Conservation (phyloP, 1,140 invertebrate genomes). For the Ectropis grisescens region DNA sequence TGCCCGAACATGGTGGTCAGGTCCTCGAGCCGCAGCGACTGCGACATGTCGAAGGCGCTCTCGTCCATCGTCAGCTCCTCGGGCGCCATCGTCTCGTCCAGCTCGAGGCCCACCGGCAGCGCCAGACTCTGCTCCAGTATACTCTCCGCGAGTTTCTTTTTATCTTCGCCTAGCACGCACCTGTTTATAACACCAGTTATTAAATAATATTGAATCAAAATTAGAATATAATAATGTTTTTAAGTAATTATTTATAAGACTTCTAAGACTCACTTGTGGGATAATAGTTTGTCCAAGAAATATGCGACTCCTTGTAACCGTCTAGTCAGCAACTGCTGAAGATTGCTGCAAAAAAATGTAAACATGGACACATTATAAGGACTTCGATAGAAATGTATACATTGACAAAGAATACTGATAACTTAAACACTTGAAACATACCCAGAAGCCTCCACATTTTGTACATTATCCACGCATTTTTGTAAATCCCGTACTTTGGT, state of each 20-base stretch:
- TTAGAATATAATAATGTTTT: no score
- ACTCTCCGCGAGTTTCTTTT: constrained; percentile 62
- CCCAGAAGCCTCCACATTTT: constrained; percentile 34
- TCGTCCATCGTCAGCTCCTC: constrained; percentile 59
- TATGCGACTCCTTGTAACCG: constrained; percentile 78
- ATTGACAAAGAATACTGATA: constrained; percentile 7
- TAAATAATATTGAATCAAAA: neutral
- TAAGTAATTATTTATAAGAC: no score
- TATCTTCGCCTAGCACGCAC: constrained; percentile 64
- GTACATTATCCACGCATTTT: constrained; percentile 32
- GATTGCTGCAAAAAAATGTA: constrained; percentile 49
- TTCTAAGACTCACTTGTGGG: constrained; percentile 71
- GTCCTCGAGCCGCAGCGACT: constrained; percentile 58
- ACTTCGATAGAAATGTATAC: no score
- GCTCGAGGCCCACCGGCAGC: constrained; percentile 53
- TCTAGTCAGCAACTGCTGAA: constrained; percentile 71
- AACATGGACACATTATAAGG: no score
- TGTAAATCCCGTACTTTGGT: constrained; percentile 45
- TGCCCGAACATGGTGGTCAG: constrained; percentile 64
- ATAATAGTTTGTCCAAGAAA: constrained; percentile 79
- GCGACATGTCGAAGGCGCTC: constrained; percentile 54
- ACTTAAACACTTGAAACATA: constrained; percentile 10
- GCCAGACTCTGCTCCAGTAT: constrained; percentile 65
- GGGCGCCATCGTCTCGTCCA: constrained; percentile 56
- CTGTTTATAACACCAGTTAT: constrained; percentile 33